A percentile compares a stretch with the other conserved stretches of the same genome.
These are phyloP conservation scores for Chesias legatella DNA, from an alignment of 2,888 invertebrate genomes.

Conservation along the genomic window DNA sequence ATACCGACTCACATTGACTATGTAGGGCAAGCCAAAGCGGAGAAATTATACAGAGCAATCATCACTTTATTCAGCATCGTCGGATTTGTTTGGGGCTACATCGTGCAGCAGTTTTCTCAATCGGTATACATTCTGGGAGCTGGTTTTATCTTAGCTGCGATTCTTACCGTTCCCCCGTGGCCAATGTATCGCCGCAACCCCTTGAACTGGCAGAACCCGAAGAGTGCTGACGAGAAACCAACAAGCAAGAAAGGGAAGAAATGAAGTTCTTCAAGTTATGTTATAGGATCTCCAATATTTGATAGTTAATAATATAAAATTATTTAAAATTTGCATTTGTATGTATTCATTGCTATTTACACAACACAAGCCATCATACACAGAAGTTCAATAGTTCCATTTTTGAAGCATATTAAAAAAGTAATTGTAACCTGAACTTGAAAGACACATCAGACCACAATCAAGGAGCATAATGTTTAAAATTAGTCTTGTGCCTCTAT, in stretches of 20 bases:
- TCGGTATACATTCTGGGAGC: slow-evolving; percentile 95
- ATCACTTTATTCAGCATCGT: slow-evolving; percentile 94
- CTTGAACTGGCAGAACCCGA: slow-evolving; percentile 93
- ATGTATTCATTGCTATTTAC: no score
- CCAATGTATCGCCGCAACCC: slow-evolving; percentile 95
- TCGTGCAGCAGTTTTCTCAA: slow-evolving; percentile 97
- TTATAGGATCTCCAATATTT: no score
- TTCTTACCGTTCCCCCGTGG: slow-evolving; percentile 97
- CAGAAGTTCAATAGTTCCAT: no score
- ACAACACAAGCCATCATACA: no score
- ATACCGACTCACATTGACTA: slow-evolving; percentile 85
- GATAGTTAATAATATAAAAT: no score
- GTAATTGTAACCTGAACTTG: no score
- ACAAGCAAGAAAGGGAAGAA: slow-evolving; percentile 80
- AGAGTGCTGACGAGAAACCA: slow-evolving; percentile 62
- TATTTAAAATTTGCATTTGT: no score
- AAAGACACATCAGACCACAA: no score
- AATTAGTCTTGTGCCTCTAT: no score
- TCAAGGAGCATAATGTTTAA: no score
- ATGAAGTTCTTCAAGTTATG: slow-evolving; percentile 26
- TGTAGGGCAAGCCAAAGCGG: slow-evolving; percentile 94
- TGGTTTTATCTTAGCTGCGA: slow-evolving; percentile 92
- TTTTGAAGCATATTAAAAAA: no score
- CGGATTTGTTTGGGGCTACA: slow-evolving; percentile 95
- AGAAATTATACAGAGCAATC: slow-evolving; percentile 92